These are phyloP conservation scores for Ceriagrion tenellum DNA, from an alignment of 2,888 invertebrate genomes.

Conservation along the genomic window DNA sequence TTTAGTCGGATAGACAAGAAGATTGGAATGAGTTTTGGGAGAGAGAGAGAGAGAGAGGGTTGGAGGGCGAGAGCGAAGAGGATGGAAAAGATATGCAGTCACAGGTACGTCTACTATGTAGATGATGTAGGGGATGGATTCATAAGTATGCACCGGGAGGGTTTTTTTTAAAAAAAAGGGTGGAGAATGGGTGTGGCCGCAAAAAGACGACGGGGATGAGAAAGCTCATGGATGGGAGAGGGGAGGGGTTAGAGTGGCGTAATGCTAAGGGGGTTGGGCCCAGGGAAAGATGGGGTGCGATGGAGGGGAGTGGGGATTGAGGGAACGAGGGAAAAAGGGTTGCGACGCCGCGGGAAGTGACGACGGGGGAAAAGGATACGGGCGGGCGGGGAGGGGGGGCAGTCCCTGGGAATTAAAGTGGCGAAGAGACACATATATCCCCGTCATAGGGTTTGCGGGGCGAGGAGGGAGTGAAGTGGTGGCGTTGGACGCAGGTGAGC, in stretches of 20 bases:
- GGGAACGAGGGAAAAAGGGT: neutral
- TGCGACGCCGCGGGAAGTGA: no score
- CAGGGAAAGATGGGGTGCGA: neutral
- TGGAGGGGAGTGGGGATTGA: neutral
- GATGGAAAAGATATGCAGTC: neutral
- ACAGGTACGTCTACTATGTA: neutral
- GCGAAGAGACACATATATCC: neutral
- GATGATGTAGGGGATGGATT: conserved; percentile 12
- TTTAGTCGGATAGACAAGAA: neutral
- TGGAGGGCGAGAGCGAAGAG: neutral
- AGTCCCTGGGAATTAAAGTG: neutral
- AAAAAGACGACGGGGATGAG: conserved; percentile 19
- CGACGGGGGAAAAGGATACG: no score
- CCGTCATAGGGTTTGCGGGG: neutral
- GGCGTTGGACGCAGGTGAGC: neutral
- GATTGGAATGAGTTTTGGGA: neutral
- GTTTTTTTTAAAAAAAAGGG: neutral
- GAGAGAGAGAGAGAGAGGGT: neutral
- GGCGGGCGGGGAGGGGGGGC: neutral
- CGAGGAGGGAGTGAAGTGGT: neutral
- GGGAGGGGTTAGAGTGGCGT: neutral
- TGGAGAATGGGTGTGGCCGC: neutral
- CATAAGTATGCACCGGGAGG: conserved; percentile 12
- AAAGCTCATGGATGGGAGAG: neutral
- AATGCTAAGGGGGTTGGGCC: neutral